A percentile compares a stretch with the other conserved stretches of the same genome.
Evolutionary conservation across 2,888 invertebrate genomes (phyloP).

Genomic region (Apotomis turbidana): DNA sequence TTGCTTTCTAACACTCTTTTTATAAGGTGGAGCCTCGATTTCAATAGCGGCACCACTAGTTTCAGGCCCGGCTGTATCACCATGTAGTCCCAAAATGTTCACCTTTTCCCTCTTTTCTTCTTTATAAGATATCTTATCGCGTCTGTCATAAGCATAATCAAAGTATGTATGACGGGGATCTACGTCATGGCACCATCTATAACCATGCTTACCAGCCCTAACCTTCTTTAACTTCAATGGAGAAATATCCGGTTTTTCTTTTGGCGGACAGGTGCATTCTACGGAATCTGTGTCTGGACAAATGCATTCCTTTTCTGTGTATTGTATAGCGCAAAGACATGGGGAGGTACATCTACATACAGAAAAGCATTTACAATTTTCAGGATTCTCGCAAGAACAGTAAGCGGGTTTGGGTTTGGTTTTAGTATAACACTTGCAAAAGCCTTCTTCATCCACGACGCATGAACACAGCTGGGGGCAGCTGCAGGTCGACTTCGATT

Average conservation of each 20-base stretch:
- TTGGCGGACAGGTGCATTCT: conserved; percentile 58
- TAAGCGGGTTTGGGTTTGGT: conserved; percentile 49
- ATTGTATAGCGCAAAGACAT: conserved; percentile 64
- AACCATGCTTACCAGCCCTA: conserved; percentile 70
- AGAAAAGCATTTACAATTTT: conserved; percentile 66
- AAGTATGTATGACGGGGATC: conserved; percentile 75
- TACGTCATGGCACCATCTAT: conserved; percentile 74
- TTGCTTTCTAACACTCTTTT: conserved; percentile 62
- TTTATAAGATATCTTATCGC: conserved; percentile 62
- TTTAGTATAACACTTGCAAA: conserved; percentile 64
- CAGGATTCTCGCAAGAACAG: conserved; percentile 67
- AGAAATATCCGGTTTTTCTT: conserved; percentile 34
- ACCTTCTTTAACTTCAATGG: conserved; percentile 62
- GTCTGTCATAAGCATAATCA: conserved; percentile 69
- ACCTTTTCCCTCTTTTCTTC: conserved; percentile 57
- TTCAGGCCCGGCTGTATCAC: conserved; percentile 48
- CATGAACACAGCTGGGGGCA: conserved; percentile 65
- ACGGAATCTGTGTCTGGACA: conserved; percentile 55
- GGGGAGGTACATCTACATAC: conserved; percentile 65
- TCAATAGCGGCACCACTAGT: conserved; percentile 55
- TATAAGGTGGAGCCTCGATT: conserved; percentile 60
- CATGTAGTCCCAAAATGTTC: conserved; percentile 65
- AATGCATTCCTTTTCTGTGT: conserved; percentile 56
- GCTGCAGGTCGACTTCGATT: conserved; percentile 60
- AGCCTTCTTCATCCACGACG: conserved; percentile 46